These are phyloP conservation scores for Dioctria rufipes DNA, from an alignment of 2,888 invertebrate species.

Conservation along the genomic window DNA sequence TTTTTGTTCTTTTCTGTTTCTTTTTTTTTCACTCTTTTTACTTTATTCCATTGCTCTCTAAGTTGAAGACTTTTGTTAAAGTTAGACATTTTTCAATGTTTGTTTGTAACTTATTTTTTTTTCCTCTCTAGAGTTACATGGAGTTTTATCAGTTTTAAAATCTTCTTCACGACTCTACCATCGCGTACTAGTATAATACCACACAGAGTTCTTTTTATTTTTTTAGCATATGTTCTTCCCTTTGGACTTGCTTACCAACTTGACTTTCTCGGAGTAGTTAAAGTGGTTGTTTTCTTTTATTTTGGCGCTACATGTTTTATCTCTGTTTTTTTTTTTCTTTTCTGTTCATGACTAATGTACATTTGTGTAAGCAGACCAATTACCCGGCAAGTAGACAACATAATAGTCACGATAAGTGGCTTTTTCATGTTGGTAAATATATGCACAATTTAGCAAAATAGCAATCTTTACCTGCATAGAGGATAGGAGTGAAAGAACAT, in stretches of 20 bases:
- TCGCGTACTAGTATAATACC: too few species aligned
- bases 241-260: not conserved
- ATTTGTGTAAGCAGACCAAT: too few species aligned
- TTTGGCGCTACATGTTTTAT: not conserved
- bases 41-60: not conserved
- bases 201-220: not conserved
- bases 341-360: not conserved
- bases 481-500: not conserved
- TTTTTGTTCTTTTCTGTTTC: not conserved
- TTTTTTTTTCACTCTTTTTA: not conserved
- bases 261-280: not conserved
- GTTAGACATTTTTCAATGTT: constrained; percentile 1
- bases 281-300: not conserved
- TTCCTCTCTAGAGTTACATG: too few species aligned
- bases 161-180: not conserved
- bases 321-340: not conserved
- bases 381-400: too few species aligned
- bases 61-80: not conserved
- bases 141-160: not conserved
- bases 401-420: too few species aligned
- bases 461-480: not conserved
- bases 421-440: too few species aligned
- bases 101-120: not conserved
- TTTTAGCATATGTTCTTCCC: not conserved
- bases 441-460: too few species aligned